Base-by-base conservation (phyloP, 1,140 invertebrate species). In the Metaphire vulgaris region DNA sequence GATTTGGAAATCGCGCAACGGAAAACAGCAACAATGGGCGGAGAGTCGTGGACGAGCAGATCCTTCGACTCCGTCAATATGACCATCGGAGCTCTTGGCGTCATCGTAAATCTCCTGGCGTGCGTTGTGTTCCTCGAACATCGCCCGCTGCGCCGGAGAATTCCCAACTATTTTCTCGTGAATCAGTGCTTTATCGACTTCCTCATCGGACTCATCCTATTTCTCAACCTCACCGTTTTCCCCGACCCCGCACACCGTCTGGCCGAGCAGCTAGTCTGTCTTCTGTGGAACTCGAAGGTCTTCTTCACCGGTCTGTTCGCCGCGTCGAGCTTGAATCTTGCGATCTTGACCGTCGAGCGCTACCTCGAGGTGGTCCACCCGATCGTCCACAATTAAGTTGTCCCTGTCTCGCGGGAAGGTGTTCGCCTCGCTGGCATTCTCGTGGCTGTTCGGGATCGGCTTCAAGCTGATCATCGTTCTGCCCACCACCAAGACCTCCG, bases 271-370 rank as follows among this genome's bases (percentile, higher is more conserved):
- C 2, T 32, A 2, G 30, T 32, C 70, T 72, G 70, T 33, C 26
- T n/a, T 1, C 28, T 32, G 16, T 72, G 72, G 72, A n/a, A n/a
- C 1, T 26, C 33, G 16, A 21, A 33, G 72, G 26, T 74, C n/a
- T 31, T n/a, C 2, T 28, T 74, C 33, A 56, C 28, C 6, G 33
- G 33, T 6, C 72, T 74, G 29, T 56, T 74, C 2, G 21, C 65
- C 2, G 41, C 72, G 12, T 74, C 72, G 33, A 74, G 33, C 33
- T 74, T 56, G 33, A 74, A 74, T 56, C 72, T 74, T 33, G 31
- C 65, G 16, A 56, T 56, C 26, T 21, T 74, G 33, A 56, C 32
- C 33, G 32, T 74, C n/a, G 72, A 74, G 41, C 72, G 72, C 33
- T 74, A 74, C 26, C 12, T 74, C 6, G 33, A 1, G 1, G 41